phyloP scores from a whole-genome alignment of 2,888 invertebrate species.

The Eilema griseolum region DNA sequence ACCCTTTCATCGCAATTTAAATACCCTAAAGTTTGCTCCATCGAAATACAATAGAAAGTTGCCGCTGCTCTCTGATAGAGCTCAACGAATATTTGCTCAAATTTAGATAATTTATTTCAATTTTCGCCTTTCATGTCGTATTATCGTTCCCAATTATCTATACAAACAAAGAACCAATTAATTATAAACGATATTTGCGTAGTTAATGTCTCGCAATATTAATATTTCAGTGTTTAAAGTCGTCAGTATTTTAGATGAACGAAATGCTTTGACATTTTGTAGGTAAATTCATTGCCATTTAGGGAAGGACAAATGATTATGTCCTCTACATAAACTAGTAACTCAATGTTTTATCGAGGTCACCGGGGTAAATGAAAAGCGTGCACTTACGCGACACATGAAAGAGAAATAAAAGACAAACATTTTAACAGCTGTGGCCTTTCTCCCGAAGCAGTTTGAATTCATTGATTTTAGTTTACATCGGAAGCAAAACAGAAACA shows the following conservation, averaged over 20 bases:
- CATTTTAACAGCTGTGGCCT: conserved; percentile 21
- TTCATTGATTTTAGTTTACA: conserved; percentile 24
- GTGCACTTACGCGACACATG: conserved; percentile 18
- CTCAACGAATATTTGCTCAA: conserved; percentile 49
- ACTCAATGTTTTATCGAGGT: conserved; percentile 24
- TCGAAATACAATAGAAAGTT: conserved; percentile 50
- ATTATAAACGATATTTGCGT: conserved; percentile 58
- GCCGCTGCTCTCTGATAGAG: conserved; percentile 50
- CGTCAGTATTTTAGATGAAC: conserved; percentile 40
- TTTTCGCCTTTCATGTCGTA: conserved; percentile 61
- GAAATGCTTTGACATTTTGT: conserved; percentile 21
- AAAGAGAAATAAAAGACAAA: conserved; percentile 21
- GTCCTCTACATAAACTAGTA: conserved; percentile 14
- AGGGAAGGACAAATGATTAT: conserved; percentile 16
- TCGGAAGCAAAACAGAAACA: conserved; percentile 3
- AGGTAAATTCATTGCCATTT: conserved; percentile 33
- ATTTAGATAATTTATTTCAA: conserved; percentile 62
- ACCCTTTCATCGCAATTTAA: conserved; percentile 56
- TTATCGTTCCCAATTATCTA: conserved; percentile 63
- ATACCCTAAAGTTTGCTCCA: conserved; percentile 54
- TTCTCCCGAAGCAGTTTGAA: conserved; percentile 15
- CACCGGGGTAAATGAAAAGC: conserved; percentile 9
- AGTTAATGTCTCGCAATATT: conserved; percentile 56
- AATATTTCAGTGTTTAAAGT: conserved; percentile 51
- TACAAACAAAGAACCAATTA: conserved; percentile 56